Conservation (phyloP, 2,113 vertebrate species). For the Rhinichthys klamathensis region DNA sequence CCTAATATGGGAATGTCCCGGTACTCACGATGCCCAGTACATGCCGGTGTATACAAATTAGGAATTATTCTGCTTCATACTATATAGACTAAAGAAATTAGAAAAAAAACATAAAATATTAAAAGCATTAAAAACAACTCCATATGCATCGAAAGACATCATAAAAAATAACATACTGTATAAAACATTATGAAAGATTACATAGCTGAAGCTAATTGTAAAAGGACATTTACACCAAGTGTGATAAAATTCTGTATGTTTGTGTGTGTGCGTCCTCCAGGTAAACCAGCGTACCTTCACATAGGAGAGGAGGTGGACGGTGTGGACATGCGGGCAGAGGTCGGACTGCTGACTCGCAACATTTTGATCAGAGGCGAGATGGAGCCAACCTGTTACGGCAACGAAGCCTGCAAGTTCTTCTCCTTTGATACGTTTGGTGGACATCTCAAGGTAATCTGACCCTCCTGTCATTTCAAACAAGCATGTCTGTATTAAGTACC, state of each 20-base stretch:
- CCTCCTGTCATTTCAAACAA: neutral
- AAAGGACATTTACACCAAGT: too few relatives aligned
- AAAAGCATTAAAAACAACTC: too few relatives aligned
- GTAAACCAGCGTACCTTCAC: slow-evolving; percentile 86
- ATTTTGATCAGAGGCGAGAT: slow-evolving; percentile 85
- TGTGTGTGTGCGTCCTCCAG: slow-evolving; percentile 67
- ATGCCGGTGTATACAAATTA: too few relatives aligned
- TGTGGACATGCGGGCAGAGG: slow-evolving; percentile 93
- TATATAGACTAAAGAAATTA: too few relatives aligned
- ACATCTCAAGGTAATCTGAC: slow-evolving; percentile 87
- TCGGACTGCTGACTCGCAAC: slow-evolving; percentile 90
- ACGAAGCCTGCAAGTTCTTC: slow-evolving; percentile 89
- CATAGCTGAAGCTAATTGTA: too few relatives aligned
- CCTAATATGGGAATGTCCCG: too few relatives aligned
- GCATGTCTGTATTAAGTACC: neutral
- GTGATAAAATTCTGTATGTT: neutral
- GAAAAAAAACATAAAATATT: too few relatives aligned
- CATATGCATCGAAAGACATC: too few relatives aligned
- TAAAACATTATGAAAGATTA: too few relatives aligned
- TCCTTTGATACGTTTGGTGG: slow-evolving; percentile 95
- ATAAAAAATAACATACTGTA: too few relatives aligned
- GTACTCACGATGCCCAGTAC: too few relatives aligned
- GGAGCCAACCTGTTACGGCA: slow-evolving; percentile 84
- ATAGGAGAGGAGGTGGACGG: slow-evolving; percentile 86
- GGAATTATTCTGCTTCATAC: too few relatives aligned